Evolutionary conservation across 2,113 vertebrate species (phyloP).

Genomic region (Phocoena sinus): DNA sequence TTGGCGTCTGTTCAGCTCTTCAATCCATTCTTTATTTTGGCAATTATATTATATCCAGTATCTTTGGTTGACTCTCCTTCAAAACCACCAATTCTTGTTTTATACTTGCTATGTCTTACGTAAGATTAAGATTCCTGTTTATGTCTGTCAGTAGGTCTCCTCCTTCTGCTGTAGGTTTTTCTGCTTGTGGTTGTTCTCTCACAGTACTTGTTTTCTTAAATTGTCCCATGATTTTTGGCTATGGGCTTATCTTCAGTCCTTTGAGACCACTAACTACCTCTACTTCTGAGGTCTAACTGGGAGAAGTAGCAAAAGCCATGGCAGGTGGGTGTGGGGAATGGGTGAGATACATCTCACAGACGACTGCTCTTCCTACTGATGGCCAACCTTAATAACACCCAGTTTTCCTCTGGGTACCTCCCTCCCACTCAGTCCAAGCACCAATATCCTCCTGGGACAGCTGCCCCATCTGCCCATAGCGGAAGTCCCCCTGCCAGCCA

Average conservation of each 20-base stretch:
- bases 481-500: background rate
- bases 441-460: background rate
- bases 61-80: background rate
- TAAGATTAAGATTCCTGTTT: background rate
- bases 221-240: background rate
- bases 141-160: background rate
- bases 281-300: background rate
- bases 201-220: background rate
- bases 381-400: background rate
- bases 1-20: background rate
- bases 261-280: background rate
- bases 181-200: background rate
- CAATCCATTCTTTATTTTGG: background rate
- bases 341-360: background rate
- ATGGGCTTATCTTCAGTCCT: background rate
- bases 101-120: background rate
- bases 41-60: background rate
- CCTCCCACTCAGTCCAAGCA: background rate
- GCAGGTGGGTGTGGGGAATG: background rate
- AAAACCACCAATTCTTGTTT: background rate
- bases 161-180: background rate
- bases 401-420: background rate
- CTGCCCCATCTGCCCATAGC: background rate
- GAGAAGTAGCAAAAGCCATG: background rate
- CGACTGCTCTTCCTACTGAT: background rate